phyloP scores from a whole-genome alignment of 2,888 invertebrate species.

The Ichneumoninae sp. region DNA sequence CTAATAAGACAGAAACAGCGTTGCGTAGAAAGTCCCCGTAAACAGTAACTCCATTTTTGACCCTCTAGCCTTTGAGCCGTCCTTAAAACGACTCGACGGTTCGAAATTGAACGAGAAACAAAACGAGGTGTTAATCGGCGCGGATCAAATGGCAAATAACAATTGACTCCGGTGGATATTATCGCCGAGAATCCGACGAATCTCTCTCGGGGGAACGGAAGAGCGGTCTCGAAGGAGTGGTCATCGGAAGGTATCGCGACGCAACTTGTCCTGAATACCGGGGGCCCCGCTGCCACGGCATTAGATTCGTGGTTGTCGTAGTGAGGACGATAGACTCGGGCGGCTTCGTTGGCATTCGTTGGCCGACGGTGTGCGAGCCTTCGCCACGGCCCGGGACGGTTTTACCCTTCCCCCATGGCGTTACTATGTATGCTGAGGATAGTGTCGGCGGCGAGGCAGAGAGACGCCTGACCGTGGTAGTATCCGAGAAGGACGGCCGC shows the following conservation, averaged over 20 bases:
- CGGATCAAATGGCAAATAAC: neutral
- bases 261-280: constrained; percentile 65
- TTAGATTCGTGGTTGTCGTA: constrained; percentile 26
- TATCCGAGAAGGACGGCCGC: constrained; percentile 41
- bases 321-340: constrained; percentile 38
- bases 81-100: neutral
- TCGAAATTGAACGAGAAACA: neutral
- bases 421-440: constrained; percentile 23
- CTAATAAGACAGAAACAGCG: no score
- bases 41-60: neutral
- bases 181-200: neutral
- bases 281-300: constrained; percentile 22
- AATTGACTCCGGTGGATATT: neutral
- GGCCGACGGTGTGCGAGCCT: constrained; percentile 35
- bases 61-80: neutral
- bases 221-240: constrained; percentile 38
- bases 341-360: constrained; percentile 20
- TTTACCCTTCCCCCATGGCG: constrained; percentile 21
- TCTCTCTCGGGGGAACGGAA: constrained; percentile 20
- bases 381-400: neutral
- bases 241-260: constrained; percentile 33
- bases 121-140: neutral
- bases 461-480: constrained; percentile 34
- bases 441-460: neutral
- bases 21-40: neutral